These are phyloP conservation scores for Astur gentilis DNA, from an alignment of 2,113 vertebrate genomes.

Conservation along the genomic window DNA sequence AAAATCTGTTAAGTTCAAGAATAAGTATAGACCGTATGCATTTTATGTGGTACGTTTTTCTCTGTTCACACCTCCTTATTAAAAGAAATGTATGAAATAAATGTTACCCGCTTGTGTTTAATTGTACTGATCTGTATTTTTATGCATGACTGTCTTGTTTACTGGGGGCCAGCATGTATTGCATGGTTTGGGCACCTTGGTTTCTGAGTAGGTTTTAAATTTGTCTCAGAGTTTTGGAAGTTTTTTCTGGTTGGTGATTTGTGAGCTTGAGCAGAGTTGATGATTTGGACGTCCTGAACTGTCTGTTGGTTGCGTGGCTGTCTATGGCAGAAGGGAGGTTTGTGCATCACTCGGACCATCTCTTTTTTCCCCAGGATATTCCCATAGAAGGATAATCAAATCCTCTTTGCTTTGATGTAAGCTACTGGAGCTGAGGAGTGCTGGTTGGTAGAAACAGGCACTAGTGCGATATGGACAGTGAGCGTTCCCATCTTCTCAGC, in stretches of 20 bases:
- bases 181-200: rapidly evolving
- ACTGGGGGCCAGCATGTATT: rapidly evolving
- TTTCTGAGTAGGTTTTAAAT: neutral
- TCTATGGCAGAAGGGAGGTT: neutral
- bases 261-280: neutral
- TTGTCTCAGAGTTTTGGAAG: neutral
- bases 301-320: neutral
- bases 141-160: neutral
- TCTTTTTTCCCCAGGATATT: neutral
- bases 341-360: neutral
- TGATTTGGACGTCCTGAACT: neutral
- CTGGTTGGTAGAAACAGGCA: neutral
- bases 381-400: neutral
- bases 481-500: neutral
- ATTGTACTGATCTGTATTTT: neutral
- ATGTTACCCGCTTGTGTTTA: conserved; percentile 32
- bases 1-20: conserved; percentile 43
- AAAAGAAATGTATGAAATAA: neutral
- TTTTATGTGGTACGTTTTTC: neutral
- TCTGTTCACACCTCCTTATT: conserved; percentile 17
- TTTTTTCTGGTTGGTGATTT: neutral
- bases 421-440: neutral
- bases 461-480: rapidly evolving
- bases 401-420: neutral
- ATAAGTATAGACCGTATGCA: conserved; percentile 16